Percentiles rank a stretch among this genome's conserved stretches.
Evolutionary conservation across 2,888 invertebrate genomes (phyloP).

Genomic region (Anagyrus pseudococci): DNA sequence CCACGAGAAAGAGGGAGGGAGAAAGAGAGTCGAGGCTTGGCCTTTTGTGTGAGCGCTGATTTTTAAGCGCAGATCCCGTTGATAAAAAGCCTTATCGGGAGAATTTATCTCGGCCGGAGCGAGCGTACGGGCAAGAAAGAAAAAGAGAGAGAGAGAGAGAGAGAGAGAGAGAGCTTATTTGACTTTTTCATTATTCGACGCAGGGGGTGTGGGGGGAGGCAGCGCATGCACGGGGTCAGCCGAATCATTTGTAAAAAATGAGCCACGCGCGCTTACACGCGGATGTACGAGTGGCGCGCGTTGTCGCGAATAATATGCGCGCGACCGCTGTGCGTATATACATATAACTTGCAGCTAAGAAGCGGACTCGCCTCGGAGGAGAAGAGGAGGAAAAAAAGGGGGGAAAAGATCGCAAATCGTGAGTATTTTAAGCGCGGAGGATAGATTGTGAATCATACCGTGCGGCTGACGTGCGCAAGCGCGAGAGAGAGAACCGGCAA

Average conservation of each 20-base stretch:
- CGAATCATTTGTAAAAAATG: constrained; percentile 21
- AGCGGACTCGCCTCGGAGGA: no score
- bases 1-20: no score
- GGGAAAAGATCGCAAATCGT: not conserved
- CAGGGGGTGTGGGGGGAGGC: not conserved
- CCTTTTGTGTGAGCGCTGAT: constrained; percentile 12
- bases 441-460: constrained; percentile 6
- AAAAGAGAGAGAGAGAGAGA: no score
- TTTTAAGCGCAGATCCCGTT: constrained; percentile 24
- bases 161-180: constrained; percentile 29
- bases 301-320: not conserved
- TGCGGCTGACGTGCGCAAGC: not conserved
- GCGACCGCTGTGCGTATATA: not conserved
- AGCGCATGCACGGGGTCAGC: constrained; percentile 5
- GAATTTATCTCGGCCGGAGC: not conserved
- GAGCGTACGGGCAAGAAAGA: no score
- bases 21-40: not conserved
- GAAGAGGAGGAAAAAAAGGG: no score
- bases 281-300: not conserved
- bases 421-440: constrained; percentile 17
- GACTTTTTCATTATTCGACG: constrained; percentile 32
- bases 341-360: no score
- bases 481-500: no score
- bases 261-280: not conserved
- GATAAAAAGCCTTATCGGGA: constrained; percentile 22